phyloP scores from a whole-genome alignment of 2,113 vertebrate species.

The Odontophorus gujanensis region DNA sequence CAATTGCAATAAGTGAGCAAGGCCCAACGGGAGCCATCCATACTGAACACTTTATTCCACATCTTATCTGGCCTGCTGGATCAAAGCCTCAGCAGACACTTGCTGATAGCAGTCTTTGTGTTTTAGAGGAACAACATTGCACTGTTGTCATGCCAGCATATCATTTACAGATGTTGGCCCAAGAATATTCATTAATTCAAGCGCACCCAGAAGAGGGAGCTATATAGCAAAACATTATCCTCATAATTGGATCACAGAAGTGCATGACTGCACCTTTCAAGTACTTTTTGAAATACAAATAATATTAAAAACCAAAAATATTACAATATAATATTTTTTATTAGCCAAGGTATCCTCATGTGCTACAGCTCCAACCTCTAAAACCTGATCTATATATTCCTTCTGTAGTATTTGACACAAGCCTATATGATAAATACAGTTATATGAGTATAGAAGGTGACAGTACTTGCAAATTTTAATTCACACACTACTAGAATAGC shows the following conservation, averaged over 20 bases:
- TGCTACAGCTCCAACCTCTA: neutral
- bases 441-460: neutral
- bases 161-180: neutral
- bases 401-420: neutral
- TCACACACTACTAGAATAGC: neutral
- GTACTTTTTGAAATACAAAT: neutral
- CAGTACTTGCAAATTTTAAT: neutral
- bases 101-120: neutral
- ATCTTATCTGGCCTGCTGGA: neutral
- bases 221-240: conserved; percentile 16
- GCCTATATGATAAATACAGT: neutral
- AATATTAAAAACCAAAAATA: no score
- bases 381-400: neutral
- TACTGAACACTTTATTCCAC: neutral
- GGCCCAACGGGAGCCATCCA: neutral
- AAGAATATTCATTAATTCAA: neutral
- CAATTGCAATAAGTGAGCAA: neutral
- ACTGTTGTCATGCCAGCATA: neutral
- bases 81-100: neutral
- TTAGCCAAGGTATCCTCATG: neutral
- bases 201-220: conserved; percentile 65
- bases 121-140: neutral
- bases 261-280: neutral
- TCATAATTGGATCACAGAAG: neutral
- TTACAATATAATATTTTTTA: neutral